These are phyloP conservation scores for Carcina quercana DNA, from an alignment of 2,888 invertebrate genomes.

Conservation along the genomic window DNA sequence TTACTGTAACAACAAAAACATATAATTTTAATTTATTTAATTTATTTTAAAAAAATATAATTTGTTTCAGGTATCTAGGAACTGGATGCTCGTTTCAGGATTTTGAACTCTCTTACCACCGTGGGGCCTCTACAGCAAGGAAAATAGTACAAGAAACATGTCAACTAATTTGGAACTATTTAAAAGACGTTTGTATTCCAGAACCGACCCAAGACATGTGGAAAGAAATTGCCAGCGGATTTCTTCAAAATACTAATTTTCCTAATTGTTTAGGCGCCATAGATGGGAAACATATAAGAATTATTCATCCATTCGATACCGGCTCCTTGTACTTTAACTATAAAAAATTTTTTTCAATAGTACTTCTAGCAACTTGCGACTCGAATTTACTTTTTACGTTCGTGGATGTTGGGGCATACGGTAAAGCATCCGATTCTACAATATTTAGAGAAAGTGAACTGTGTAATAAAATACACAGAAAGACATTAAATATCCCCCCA, in stretches of 20 bases:
- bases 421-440: constrained; percentile 20
- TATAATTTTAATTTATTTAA: background rate
- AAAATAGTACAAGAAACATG: constrained; percentile 10
- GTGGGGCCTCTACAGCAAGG: background rate
- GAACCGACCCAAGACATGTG: constrained; percentile 6
- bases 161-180: constrained; percentile 14
- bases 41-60: background rate
- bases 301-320: constrained; percentile 10
- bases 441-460: constrained; percentile 20
- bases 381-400: constrained; percentile 22
- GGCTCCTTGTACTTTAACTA: constrained; percentile 22
- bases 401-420: constrained; percentile 21
- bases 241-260: constrained; percentile 5
- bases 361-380: constrained; percentile 21
- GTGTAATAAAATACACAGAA: constrained; percentile 18
- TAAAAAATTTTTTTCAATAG: constrained; percentile 20
- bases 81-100: background rate
- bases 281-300: constrained; percentile 15
- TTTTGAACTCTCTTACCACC: background rate
- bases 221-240: constrained; percentile 2
- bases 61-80: background rate
- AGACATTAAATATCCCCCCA: constrained; percentile 18
- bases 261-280: constrained; percentile 13
- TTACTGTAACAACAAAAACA: constrained; percentile 13
- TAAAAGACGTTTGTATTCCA: constrained; percentile 8